Conservation (phyloP, 2,888 invertebrate genomes). For the Metalampra italica region DNA sequence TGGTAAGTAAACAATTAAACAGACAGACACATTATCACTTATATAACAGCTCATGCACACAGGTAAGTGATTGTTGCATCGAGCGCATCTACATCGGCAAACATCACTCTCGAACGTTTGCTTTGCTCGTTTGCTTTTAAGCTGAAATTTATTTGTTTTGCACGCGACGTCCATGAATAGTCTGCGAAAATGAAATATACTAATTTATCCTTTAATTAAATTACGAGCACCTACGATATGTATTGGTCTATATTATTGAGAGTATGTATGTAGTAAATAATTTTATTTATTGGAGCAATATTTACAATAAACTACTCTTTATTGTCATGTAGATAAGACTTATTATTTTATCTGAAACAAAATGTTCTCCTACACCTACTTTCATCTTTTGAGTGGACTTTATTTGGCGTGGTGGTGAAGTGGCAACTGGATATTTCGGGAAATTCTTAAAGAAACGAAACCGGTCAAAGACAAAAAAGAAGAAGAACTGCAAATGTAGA, state of each 20-base stretch:
- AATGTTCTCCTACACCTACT: no score
- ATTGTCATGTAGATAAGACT: no score
- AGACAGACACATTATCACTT: neutral
- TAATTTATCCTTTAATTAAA: slow-evolving; percentile 4
- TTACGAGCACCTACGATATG: neutral
- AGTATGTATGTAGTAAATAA: no score
- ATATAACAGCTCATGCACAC: neutral
- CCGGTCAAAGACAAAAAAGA: no score
- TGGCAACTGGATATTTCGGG: no score
- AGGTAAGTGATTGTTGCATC: slow-evolving; percentile 13
- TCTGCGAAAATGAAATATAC: slow-evolving; percentile 15
- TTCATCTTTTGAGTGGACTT: no score
- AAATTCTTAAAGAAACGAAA: no score
- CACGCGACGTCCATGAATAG: slow-evolving; percentile 10
- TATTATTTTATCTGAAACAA: no score
- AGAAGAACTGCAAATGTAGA: no score
- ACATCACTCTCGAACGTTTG: slow-evolving; percentile 20
- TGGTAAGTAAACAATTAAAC: neutral
- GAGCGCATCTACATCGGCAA: slow-evolving; percentile 20
- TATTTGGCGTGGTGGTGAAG: no score
- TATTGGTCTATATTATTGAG: neutral
- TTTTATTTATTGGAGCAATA: no score
- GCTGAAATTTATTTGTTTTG: slow-evolving; percentile 27
- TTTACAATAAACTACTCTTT: no score
- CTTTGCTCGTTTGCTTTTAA: slow-evolving; percentile 19